phyloP scores from a whole-genome alignment of 2,113 vertebrate species.

The Hippocampus abdominalis region DNA sequence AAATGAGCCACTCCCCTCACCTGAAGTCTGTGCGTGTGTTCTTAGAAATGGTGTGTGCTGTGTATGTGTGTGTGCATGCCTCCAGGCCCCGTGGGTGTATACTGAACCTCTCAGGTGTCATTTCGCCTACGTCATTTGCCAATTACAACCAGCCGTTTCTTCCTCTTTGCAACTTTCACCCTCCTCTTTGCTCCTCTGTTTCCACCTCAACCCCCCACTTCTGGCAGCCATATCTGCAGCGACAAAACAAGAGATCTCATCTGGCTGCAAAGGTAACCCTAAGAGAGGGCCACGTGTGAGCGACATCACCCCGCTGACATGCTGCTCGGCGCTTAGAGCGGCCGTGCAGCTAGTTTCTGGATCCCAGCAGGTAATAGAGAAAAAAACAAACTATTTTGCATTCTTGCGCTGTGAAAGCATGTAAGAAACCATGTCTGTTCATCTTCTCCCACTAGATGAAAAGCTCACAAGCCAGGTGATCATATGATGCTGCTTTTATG shows the following conservation, averaged over 20 bases:
- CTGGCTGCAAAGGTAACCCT: slow-evolving; percentile 20
- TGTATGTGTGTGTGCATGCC: slow-evolving; percentile 40
- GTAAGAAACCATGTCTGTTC: slow-evolving; percentile 15
- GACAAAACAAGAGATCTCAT: neutral
- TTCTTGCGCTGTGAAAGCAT: slow-evolving; percentile 17
- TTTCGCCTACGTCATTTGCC: slow-evolving; percentile 39
- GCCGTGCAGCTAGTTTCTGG: slow-evolving; percentile 43
- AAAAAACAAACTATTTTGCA: neutral
- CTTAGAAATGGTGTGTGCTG: slow-evolving; percentile 28
- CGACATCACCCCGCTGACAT: slow-evolving; percentile 18
- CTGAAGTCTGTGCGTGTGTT: slow-evolving; percentile 22
- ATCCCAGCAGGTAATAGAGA: slow-evolving; percentile 12
- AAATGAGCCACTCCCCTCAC: slow-evolving; percentile 41
- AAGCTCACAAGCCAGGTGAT: slow-evolving; percentile 45
- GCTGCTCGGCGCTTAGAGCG: slow-evolving; percentile 9
- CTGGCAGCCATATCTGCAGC: slow-evolving; percentile 5
- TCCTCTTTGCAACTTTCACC: slow-evolving; percentile 24
- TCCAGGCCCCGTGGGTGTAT: slow-evolving; percentile 44
- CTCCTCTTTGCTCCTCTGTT: slow-evolving; percentile 4
- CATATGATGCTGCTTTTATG: slow-evolving; percentile 56
- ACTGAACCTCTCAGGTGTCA: slow-evolving; percentile 55
- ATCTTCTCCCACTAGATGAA: slow-evolving; percentile 30
- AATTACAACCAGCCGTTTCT: slow-evolving; percentile 44
- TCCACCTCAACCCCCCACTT: neutral
- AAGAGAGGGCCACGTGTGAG: slow-evolving; percentile 6